Evolutionary conservation across 2,888 invertebrate species (phyloP).

Genomic region (Elegia similella): DNA sequence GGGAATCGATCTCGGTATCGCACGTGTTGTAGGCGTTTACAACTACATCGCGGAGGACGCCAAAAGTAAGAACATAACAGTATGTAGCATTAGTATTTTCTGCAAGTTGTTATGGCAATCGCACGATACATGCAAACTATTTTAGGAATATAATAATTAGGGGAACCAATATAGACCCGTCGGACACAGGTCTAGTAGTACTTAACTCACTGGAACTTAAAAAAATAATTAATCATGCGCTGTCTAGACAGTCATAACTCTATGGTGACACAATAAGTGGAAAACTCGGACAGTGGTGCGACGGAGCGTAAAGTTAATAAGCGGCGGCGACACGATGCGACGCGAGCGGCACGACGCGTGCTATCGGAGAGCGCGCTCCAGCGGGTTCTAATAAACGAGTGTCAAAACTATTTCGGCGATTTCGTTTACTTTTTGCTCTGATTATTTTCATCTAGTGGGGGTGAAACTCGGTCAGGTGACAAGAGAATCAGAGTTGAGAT

Average conservation of each 20-base stretch:
- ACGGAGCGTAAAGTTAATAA: conserved; percentile 15
- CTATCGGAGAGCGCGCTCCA: not conserved
- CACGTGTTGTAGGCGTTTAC: too few relatives aligned
- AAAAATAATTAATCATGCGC: not conserved
- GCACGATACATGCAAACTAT: too few relatives aligned
- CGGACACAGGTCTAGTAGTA: too few relatives aligned
- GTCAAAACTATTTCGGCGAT: conserved; percentile 13
- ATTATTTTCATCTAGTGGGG: not conserved
- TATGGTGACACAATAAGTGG: conserved; percentile 5
- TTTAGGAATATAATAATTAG: too few relatives aligned
- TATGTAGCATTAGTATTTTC: too few relatives aligned
- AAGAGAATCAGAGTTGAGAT: too few relatives aligned
- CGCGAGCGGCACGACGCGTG: conserved; percentile 9
- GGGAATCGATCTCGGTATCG: too few relatives aligned
- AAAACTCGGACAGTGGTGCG: conserved; percentile 13
- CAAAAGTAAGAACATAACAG: too few relatives aligned
- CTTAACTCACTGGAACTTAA: not conserved
- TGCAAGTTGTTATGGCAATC: too few relatives aligned
- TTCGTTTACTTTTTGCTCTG: not conserved
- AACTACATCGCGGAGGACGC: too few relatives aligned
- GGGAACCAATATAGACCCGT: too few relatives aligned
- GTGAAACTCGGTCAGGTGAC: too few relatives aligned
- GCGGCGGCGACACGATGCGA: conserved; percentile 2
- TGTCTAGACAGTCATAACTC: not conserved
- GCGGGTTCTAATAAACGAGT: conserved; percentile 10